A percentile compares a stretch with the other conserved stretches of the same genome.
Evolutionary conservation across 92 coral and sea anemone species (phyloP).

Genomic region (Epizoanthus stellaris): DNA sequence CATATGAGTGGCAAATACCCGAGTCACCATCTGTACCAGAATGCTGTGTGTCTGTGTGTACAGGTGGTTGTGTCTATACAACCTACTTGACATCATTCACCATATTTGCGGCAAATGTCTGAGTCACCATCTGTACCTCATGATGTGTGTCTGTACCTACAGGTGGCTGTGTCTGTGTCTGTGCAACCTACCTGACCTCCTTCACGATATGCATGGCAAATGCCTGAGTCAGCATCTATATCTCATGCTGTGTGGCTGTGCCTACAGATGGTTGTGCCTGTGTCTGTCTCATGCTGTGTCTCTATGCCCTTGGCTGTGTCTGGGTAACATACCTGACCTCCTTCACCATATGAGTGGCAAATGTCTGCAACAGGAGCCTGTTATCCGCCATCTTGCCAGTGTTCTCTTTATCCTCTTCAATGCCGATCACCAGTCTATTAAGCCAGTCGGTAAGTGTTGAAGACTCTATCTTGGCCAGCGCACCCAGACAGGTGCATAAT

Average conservation of each 20-base stretch:
- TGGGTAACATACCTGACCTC: slow-evolving; percentile 66
- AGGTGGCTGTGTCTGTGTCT: too few relatives aligned
- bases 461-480: slow-evolving; percentile 60
- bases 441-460: slow-evolving; percentile 81
- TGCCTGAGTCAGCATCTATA: too few relatives aligned
- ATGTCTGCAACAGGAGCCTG: slow-evolving; percentile 90
- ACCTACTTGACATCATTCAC: too few relatives aligned
- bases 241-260: too few relatives aligned
- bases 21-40: slow-evolving; percentile 48
- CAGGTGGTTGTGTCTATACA: too few relatives aligned
- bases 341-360: slow-evolving; percentile 87
- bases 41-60: too few relatives aligned
- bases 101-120: too few relatives aligned
- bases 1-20: slow-evolving; percentile 84
- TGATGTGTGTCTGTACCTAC: too few relatives aligned
- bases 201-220: too few relatives aligned
- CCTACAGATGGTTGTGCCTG: too few relatives aligned
- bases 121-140: too few relatives aligned
- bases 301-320: not conserved
- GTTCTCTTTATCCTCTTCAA: slow-evolving; percentile 90
- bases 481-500: slow-evolving; percentile 73
- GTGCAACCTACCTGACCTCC: too few relatives aligned
- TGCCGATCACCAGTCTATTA: slow-evolving; percentile 87
- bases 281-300: not conserved
- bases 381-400: slow-evolving; percentile 99